Evolutionary conservation across 2,888 invertebrate species (phyloP).

Genomic region (Diaphora mendica): DNA sequence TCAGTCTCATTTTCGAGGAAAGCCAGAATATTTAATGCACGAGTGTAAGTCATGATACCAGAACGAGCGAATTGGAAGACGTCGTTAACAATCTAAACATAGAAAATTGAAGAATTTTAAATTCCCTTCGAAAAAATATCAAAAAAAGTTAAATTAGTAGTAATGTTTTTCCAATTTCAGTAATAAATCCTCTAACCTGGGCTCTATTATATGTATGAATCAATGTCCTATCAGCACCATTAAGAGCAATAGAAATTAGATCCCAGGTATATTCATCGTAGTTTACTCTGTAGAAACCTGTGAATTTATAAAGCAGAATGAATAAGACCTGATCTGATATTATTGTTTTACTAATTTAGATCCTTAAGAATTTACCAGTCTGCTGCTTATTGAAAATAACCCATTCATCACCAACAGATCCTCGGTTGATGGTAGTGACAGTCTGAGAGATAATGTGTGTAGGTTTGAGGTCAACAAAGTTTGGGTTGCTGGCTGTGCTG

Average conservation of each 20-base stretch:
- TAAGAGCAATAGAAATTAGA: slow-evolving; percentile 76
- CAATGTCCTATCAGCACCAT: slow-evolving; percentile 54
- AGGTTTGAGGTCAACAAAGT: slow-evolving; percentile 78
- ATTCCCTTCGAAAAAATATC: neutral
- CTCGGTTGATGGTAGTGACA: slow-evolving; percentile 66
- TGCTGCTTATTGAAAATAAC: slow-evolving; percentile 87
- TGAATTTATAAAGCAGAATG: neutral
- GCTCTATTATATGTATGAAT: slow-evolving; percentile 91
- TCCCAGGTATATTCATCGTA: slow-evolving; percentile 88
- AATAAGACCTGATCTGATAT: no score
- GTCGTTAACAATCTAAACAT: slow-evolving; percentile 90
- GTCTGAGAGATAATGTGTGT: slow-evolving; percentile 66
- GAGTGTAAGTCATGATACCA: slow-evolving; percentile 85
- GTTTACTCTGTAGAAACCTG: slow-evolving; percentile 89
- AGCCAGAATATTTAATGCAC: slow-evolving; percentile 88
- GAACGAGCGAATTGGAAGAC: slow-evolving; percentile 90
- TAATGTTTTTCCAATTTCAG: no score
- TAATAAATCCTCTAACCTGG: slow-evolving; percentile 79
- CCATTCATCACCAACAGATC: slow-evolving; percentile 81
- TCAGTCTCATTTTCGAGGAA: slow-evolving; percentile 90
- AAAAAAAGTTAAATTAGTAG: no score
- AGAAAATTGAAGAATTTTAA: neutral
- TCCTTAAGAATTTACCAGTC: slow-evolving; percentile 74
- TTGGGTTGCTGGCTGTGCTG: slow-evolving; percentile 71
- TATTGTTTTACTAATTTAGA: neutral